Evolutionary conservation across 2,888 invertebrate species (phyloP).

Genomic region (Molanna angustata): DNA sequence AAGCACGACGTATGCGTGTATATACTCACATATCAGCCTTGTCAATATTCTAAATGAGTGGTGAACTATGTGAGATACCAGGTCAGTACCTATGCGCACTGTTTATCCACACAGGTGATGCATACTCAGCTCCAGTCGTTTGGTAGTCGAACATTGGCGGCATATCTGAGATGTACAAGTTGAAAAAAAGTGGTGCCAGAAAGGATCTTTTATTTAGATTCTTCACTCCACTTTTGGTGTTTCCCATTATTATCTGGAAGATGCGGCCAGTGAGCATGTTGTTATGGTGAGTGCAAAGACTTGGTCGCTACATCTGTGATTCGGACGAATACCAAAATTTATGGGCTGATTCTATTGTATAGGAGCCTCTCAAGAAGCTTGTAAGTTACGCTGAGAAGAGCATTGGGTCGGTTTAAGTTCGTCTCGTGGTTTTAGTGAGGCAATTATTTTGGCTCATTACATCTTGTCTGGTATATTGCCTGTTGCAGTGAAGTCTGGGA

Average conservation of each 20-base stretch:
- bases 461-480: background rate
- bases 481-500: background rate
- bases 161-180: background rate
- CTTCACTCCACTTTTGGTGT: background rate
- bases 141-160: background rate
- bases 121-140: background rate
- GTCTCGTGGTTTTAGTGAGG: background rate
- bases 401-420: background rate
- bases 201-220: background rate
- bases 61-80: no score
- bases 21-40: no score
- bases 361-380: background rate
- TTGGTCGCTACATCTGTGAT: background rate
- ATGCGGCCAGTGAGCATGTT: background rate
- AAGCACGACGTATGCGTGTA: no score
- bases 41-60: no score
- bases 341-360: background rate
- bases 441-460: background rate
- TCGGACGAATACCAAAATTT: background rate
- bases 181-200: background rate
- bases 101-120: no score
- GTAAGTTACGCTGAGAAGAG: background rate
- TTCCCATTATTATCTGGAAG: background rate
- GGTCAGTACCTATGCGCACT: no score
- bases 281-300: background rate